Evolutionary conservation across 2,888 invertebrate genomes (phyloP), one percentile per base, ranked within the genome.

Genomic region (Zaprionus bogoriensis): DNA sequence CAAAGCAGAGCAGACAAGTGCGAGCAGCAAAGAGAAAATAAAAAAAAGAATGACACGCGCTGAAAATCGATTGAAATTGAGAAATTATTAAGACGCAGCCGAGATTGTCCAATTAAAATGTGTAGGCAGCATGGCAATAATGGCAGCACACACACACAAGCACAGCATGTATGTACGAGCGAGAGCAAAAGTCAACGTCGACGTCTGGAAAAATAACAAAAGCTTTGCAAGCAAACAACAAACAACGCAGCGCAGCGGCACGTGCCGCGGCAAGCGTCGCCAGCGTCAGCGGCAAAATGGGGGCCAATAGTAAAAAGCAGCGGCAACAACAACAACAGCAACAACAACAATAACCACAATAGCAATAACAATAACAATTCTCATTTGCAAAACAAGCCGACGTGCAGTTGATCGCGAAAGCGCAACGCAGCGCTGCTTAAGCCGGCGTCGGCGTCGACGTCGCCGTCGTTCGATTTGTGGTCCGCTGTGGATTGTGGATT

Each of bases 371-470:
- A 41, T 23, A 74, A 44, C 48, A 30, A 50, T 14, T 20, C 63
- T 54, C 59, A 63, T 67, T 67, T 61, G 76, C 67, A 67, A 67
- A 74, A 67, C 58, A 60, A 61, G 72, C 45, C 81, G 85, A 82
- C 82, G 87, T 82, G 87, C 82, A 87, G 63, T 81, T 76, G 78
- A 73, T 87, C 85, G 84, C 78, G 82, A 73, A 83, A 65, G 50
- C 80, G 63, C 68, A 62, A 38, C 58, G 36, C 51, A 57, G 30
- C 50, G 30, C 47, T 14, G 32, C 14, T 12, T n/a, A 30, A 19
- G 30, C 38, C 30, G 30, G 30, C 5, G 10, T 32, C 10, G 19
- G n/a, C n/a, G n/a, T n/a, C 14, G 14, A 25, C 36, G 30, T 51
- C 38, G 59, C 32, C 58, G 55, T 62, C 68, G 72, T 53, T 63